A percentile compares a stretch with the other conserved stretches of the same genome.
These are phyloP conservation scores for Sipha maydis DNA, from an alignment of 2,888 invertebrate genomes.

Conservation along the genomic window DNA sequence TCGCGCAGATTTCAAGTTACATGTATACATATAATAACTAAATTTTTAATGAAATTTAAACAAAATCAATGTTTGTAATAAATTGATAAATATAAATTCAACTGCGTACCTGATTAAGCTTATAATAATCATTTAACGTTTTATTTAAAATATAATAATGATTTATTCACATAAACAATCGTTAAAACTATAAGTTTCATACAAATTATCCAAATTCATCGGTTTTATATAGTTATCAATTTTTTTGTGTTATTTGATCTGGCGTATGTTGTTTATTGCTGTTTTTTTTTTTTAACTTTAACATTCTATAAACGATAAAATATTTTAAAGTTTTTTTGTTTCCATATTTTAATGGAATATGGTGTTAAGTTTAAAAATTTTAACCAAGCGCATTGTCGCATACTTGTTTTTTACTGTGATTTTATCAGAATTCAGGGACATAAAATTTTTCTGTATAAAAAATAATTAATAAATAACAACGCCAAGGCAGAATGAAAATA, in stretches of 20 bases:
- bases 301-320: conserved; percentile 15
- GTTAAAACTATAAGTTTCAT: background rate
- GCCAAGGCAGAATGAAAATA: conserved; percentile 22
- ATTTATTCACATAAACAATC: background rate
- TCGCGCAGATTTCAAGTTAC: background rate
- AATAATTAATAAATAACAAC: conserved; percentile 34
- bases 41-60: background rate
- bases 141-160: background rate
- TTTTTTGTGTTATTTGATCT: background rate
- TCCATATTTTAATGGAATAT: conserved; percentile 25
- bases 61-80: conserved; percentile 1
- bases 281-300: background rate
- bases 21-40: background rate
- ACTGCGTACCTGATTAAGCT: conserved; percentile 37
- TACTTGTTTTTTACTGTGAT: conserved; percentile 58
- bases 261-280: background rate
- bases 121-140: conserved; percentile 1
- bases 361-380: conserved; percentile 56
- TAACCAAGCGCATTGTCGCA: conserved; percentile 37
- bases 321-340: background rate
- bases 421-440: conserved; percentile 50
- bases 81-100: conserved; percentile 5
- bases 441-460: conserved; percentile 41
- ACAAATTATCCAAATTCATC: background rate
- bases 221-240: background rate